phyloP scores from a whole-genome alignment of 2,888 invertebrate species.

The Tiliacea aurago region DNA sequence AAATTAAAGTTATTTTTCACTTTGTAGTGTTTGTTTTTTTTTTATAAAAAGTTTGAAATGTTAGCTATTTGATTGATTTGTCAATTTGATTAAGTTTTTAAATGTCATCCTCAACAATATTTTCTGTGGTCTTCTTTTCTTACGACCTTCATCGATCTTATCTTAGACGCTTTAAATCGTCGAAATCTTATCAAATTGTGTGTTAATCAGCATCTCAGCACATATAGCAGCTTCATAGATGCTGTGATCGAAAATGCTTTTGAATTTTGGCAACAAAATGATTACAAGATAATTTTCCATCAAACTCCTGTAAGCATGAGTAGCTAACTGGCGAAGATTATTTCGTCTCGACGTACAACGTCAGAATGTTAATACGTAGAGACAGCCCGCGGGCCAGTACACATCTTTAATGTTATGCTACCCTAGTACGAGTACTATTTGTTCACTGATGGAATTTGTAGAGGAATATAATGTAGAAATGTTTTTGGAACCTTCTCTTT shows the following conservation, averaged over 20 bases:
- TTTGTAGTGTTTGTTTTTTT: too few species aligned
- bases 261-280: not conserved
- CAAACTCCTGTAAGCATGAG: conserved; percentile 37
- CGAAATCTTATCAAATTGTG: conserved; percentile 6
- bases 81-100: not conserved
- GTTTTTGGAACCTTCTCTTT: not conserved
- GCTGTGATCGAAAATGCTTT: not conserved
- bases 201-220: not conserved
- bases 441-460: not conserved
- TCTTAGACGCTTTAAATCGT: not conserved
- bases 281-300: conserved; percentile 42
- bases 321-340: conserved; percentile 48
- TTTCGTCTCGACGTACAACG: conserved; percentile 48
- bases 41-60: too few species aligned
- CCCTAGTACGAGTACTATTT: conserved; percentile 54
- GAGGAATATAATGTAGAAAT: not conserved
- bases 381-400: conserved; percentile 61
- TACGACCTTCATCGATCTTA: not conserved
- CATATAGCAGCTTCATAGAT: not conserved
- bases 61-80: not conserved
- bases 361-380: conserved; percentile 62
- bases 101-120: not conserved
- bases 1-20: too few species aligned
- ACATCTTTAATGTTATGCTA: conserved; percentile 51
- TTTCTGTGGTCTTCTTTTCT: not conserved